These are phyloP conservation scores for Amiota communis DNA, from an alignment of 2,888 invertebrate species.

Conservation along the genomic window DNA sequence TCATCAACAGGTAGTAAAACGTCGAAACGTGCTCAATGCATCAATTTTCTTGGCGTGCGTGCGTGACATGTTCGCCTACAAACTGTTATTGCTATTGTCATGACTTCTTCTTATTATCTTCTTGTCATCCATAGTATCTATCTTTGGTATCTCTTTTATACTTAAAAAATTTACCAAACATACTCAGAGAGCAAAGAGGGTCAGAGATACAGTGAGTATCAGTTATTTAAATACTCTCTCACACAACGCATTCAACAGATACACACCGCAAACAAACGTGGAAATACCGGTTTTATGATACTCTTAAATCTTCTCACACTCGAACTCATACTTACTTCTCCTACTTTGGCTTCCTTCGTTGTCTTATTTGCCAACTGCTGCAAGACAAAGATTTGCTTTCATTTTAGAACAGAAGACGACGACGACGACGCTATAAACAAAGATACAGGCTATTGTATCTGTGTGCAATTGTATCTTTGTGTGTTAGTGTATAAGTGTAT, in stretches of 20 bases:
- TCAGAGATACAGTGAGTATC: background rate
- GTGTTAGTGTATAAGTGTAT: background rate
- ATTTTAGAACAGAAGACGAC: conserved; percentile 54
- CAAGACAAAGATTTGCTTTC: conserved; percentile 61
- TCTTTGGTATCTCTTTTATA: no score
- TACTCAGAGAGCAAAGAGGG: background rate
- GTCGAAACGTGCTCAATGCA: conserved; percentile 67
- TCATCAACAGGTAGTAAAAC: conserved; percentile 68
- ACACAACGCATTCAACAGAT: conserved; percentile 52
- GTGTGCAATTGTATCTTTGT: background rate
- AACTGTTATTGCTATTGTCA: conserved; percentile 16
- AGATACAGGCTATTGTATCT: background rate
- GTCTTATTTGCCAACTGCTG: conserved; percentile 26
- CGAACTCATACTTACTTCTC: conserved; percentile 52
- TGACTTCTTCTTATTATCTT: no score
- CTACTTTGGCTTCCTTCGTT: conserved; percentile 52
- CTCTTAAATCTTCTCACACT: conserved; percentile 37
- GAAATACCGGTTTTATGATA: conserved; percentile 16
- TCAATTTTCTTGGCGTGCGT: conserved; percentile 58
- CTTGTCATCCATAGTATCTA: no score
- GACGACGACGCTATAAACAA: conserved; percentile 30
- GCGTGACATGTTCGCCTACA: conserved; percentile 59
- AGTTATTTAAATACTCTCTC: background rate
- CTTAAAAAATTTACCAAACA: no score
- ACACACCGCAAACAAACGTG: conserved; percentile 49